Evolutionary conservation across 2,888 invertebrate species (phyloP).

Genomic region (Sceliomorpha sp.): DNA sequence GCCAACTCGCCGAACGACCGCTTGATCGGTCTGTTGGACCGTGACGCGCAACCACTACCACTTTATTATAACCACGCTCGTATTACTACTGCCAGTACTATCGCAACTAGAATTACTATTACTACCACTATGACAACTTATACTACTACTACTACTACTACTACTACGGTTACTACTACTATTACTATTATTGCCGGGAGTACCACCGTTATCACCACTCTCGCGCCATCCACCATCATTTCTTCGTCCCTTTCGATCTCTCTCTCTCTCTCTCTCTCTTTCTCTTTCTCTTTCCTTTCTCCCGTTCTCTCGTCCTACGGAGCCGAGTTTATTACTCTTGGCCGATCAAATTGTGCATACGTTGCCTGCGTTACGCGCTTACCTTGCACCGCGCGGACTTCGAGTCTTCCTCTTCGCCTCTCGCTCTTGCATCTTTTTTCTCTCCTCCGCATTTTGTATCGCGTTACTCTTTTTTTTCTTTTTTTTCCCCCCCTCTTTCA

Average conservation of each 20-base stretch:
- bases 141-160: slow-evolving; percentile 51
- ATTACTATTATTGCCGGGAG: no score
- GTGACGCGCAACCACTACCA: slow-evolving; percentile 77
- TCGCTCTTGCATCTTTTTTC: slow-evolving; percentile 56
- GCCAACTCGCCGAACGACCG: slow-evolving; percentile 72
- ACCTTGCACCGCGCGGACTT: slow-evolving; percentile 46
- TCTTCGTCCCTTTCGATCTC: slow-evolving; percentile 16
- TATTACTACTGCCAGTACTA: slow-evolving; percentile 43
- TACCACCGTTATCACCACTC: slow-evolving; percentile 46
- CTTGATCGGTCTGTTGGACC: slow-evolving; percentile 78
- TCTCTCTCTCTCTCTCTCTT: slow-evolving; percentile 29
- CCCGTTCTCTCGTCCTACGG: slow-evolving; percentile 23
- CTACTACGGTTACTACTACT: no score
- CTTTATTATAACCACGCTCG: slow-evolving; percentile 74
- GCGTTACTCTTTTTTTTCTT: slow-evolving; percentile 11
- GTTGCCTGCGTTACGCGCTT: slow-evolving; percentile 59
- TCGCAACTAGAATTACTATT: slow-evolving; percentile 68
- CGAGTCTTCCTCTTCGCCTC: slow-evolving; percentile 34
- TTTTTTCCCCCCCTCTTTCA: slow-evolving; percentile 16
- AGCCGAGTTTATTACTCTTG: slow-evolving; percentile 68
- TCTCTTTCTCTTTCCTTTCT: slow-evolving; percentile 26
- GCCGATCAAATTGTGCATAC: slow-evolving; percentile 65
- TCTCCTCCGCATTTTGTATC: slow-evolving; percentile 18
- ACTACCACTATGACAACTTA: slow-evolving; percentile 18
- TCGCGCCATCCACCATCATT: slow-evolving; percentile 17